phyloP scores from a whole-genome alignment of 1,140 invertebrate genomes.

The Papilio polyxenes region DNA sequence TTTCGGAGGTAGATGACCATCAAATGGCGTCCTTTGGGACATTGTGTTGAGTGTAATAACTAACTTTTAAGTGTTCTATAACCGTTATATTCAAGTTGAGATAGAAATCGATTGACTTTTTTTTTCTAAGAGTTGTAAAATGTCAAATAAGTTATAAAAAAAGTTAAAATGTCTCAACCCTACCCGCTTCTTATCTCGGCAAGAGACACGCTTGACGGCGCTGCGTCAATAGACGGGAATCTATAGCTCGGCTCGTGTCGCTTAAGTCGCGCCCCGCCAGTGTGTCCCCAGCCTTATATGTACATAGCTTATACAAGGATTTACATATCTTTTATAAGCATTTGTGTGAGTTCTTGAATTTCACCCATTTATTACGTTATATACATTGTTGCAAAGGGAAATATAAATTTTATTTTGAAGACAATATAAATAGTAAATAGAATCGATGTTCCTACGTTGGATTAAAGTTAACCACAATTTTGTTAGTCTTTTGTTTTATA shows the following conservation, averaged over 20 bases:
- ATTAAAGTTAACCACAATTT: no score
- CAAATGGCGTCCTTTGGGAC: not conserved
- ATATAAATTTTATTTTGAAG: not conserved
- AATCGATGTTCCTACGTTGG: not conserved
- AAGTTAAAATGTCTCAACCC: slow-evolving; percentile 40
- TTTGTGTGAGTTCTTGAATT: slow-evolving; percentile 36
- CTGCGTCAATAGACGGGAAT: slow-evolving; percentile 65
- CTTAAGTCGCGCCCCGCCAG: slow-evolving; percentile 41
- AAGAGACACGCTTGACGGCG: slow-evolving; percentile 65
- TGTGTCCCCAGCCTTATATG: slow-evolving; percentile 30
- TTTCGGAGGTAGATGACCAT: not conserved
- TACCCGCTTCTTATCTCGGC: slow-evolving; percentile 56
- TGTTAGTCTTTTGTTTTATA: no score
- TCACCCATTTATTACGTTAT: slow-evolving; percentile 35
- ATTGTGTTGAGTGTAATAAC: no score
- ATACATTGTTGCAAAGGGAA: not conserved
- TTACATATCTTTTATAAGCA: slow-evolving; percentile 39
- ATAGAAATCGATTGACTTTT: not conserved
- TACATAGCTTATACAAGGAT: slow-evolving; percentile 39
- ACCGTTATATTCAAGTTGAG: no score
- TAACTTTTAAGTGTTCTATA: no score
- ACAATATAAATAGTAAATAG: not conserved
- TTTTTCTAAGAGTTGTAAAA: not conserved
- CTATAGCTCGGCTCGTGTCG: slow-evolving; percentile 48
- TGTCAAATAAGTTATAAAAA: no score